Evolutionary conservation across 2,888 invertebrate genomes (phyloP).

Genomic region (Mythimna pallens): DNA sequence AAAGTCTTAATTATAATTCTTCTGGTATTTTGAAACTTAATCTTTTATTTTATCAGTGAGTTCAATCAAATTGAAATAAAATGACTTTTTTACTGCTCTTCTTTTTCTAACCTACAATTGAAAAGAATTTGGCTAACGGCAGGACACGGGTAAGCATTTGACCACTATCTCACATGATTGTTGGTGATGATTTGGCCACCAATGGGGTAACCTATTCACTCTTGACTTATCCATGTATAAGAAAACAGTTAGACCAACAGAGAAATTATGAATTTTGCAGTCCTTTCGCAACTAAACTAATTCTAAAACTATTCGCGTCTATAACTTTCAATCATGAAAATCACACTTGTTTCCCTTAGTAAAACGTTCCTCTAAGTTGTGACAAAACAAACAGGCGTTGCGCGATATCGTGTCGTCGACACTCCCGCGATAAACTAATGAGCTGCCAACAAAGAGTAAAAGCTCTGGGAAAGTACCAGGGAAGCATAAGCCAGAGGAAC

Average conservation of each 20-base stretch:
- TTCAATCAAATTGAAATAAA: too few relatives aligned
- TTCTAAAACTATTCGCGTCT: too few relatives aligned
- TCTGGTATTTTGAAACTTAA: not conserved
- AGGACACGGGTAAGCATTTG: too few relatives aligned
- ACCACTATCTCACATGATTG: too few relatives aligned
- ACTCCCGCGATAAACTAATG: conserved; percentile 61
- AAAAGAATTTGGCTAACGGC: too few relatives aligned
- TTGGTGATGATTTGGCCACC: too few relatives aligned
- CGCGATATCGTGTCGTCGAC: conserved; percentile 50
- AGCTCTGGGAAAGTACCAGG: conserved; percentile 8
- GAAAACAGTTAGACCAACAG: not conserved
- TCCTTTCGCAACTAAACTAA: not conserved
- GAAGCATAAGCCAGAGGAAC: conserved; percentile 5
- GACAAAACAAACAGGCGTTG: conserved; percentile 50
- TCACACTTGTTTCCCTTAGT: conserved; percentile 1
- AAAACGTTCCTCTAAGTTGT: conserved; percentile 44
- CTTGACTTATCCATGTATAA: too few relatives aligned
- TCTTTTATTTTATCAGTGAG: not conserved
- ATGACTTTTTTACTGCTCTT: too few relatives aligned
- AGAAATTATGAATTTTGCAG: not conserved
- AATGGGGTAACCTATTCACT: too few relatives aligned
- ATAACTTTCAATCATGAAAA: not conserved
- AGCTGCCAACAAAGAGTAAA: conserved; percentile 53
- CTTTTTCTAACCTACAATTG: too few relatives aligned
- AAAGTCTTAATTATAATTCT: not conserved